Evolutionary conservation across 1,140 invertebrate genomes (phyloP), one percentile per base, ranked within the genome.

Genomic region (Ceratosolen solmsi): DNA sequence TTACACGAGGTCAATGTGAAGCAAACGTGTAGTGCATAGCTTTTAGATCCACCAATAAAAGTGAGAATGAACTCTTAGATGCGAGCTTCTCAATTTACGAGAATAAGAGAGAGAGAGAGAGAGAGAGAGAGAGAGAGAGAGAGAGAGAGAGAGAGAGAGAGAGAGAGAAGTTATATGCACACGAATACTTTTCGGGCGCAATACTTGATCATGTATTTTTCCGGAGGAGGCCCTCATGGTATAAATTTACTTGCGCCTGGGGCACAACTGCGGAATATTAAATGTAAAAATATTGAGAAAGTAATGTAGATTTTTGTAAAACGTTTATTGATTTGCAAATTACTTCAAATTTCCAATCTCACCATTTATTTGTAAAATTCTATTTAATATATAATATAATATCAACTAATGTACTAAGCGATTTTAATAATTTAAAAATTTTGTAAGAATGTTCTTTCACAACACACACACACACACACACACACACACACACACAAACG

Each of bases 1-100:
- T 79, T 70, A 46, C 63, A 33, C 76, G 46, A 20, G 76, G 63
- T 70, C 76, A 70, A 49, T 27, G 38, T 13, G 56, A 27, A 76
- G 27, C 3, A 4, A 30, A 54, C 68, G 49, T 13, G 27, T 20
- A 15, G 71, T 30, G 15, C 30, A 73, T 13, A 46, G 49, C n/a
- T n/a, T 22, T 38, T 60, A 38, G 63, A 36, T 2, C 9, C 33
- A 25, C 17, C 17, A 38, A 68, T 68, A 68, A 68, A 36, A 38
- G 15, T n/a, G 36, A 15, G 17, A 41, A 68, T 38, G 4, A 27
- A 68, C 20, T 68, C 33, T 68, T 15, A 5, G n/a, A n/a, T 5
- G 15, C 36, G 20, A 1, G 63, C 0, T 25, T 60, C 25, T 60
- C 25, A 8, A 60, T 60, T 60, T 60, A 60, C 11, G 58, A 60